Evolutionary conservation across 2,888 invertebrate species (phyloP).

Genomic region (Endomychus coccineus): DNA sequence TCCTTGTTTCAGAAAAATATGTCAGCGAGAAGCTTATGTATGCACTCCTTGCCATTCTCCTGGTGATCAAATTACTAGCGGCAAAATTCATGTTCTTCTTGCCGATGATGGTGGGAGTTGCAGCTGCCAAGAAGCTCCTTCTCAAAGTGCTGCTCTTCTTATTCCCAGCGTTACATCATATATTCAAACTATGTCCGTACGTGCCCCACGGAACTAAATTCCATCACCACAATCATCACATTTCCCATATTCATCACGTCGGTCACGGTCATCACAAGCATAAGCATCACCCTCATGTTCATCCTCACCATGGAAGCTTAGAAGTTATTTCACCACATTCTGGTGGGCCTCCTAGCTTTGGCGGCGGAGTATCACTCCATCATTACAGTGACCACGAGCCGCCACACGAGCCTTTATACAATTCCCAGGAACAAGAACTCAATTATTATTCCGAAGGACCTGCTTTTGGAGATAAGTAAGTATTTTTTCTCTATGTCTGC

Average conservation of each 20-base stretch:
- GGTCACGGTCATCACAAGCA: constrained; percentile 33
- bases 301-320: constrained; percentile 24
- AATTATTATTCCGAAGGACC: constrained; percentile 23
- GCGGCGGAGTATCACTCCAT: constrained; percentile 17
- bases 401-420: constrained; percentile 18
- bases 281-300: constrained; percentile 29
- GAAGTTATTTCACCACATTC: constrained; percentile 25
- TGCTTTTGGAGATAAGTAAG: constrained; percentile 20
- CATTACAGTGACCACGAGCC: constrained; percentile 19
- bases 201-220: constrained; percentile 68
- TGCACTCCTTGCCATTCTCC: constrained; percentile 66
- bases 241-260: constrained; percentile 69
- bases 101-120: constrained; percentile 70
- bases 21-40: constrained; percentile 63
- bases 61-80: constrained; percentile 73
- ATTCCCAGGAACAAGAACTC: constrained; percentile 21
- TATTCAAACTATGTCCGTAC: constrained; percentile 80
- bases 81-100: constrained; percentile 73
- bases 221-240: constrained; percentile 76
- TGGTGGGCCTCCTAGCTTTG: constrained; percentile 11
- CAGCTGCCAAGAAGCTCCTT: constrained; percentile 76
- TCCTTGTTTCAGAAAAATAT: constrained; percentile 60
- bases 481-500: constrained; percentile 4
- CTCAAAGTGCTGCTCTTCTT: constrained; percentile 73
- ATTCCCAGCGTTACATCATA: constrained; percentile 73